Percentiles rank a stretch among this genome's conserved stretches.
Conservation (phyloP, 2,888 invertebrate species). For the Ectemnius cavifrons region DNA sequence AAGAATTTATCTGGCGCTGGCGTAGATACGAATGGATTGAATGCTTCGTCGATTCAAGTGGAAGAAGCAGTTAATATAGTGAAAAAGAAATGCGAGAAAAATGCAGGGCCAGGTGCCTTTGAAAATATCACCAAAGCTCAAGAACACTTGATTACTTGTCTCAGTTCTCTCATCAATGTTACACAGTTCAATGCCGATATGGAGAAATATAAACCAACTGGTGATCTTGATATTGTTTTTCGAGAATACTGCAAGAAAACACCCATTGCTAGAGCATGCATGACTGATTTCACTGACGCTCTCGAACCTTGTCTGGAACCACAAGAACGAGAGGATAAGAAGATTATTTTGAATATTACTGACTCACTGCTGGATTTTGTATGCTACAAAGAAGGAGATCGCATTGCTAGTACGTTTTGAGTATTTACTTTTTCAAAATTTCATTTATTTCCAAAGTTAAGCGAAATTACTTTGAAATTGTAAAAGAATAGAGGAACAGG, state of each 20-base stretch:
- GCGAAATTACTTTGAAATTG: no score
- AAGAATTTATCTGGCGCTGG: conserved; percentile 38
- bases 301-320: conserved; percentile 83
- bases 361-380: conserved; percentile 86
- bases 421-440: not conserved
- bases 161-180: conserved; percentile 81
- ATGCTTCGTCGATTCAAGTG: conserved; percentile 67
- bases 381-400: conserved; percentile 89
- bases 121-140: conserved; percentile 79
- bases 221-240: conserved; percentile 85
- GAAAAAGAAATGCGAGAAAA: conserved; percentile 84
- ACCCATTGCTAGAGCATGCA: conserved; percentile 81
- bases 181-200: conserved; percentile 83
- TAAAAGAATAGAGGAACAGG: no score
- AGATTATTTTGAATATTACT: conserved; percentile 83
- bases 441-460: not conserved
- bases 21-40: conserved; percentile 47
- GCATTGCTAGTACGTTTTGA: conserved; percentile 85
- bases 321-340: conserved; percentile 82
- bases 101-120: conserved; percentile 81
- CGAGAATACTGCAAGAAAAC: conserved; percentile 86
- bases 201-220: conserved; percentile 84
- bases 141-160: conserved; percentile 79
- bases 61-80: conserved; percentile 80
- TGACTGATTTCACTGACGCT: conserved; percentile 80